Evolutionary conservation across 2,113 vertebrate species (phyloP).

Genomic region (Crotalus viridis): DNA sequence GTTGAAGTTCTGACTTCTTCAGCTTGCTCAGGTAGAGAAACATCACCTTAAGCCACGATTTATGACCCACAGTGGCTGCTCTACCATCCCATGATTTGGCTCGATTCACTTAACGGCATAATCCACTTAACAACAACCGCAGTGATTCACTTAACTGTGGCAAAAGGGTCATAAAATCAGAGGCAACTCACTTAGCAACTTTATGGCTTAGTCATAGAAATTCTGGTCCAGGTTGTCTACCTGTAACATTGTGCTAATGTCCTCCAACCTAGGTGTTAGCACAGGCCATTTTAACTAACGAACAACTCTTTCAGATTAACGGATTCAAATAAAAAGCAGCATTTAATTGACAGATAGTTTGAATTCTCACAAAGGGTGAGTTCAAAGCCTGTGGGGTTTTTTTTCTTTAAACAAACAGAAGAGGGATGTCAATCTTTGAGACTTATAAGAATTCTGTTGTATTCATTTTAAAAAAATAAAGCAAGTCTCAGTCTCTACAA

Average conservation of each 20-base stretch:
- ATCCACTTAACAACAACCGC: background rate
- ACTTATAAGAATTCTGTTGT: background rate
- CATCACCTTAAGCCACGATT: background rate
- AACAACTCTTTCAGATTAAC: background rate
- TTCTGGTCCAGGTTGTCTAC: background rate
- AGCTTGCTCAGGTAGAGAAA: background rate
- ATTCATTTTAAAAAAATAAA: background rate
- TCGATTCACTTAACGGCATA: background rate
- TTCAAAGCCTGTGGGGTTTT: background rate
- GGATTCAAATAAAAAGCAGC: background rate
- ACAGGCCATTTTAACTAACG: background rate
- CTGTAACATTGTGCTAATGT: background rate
- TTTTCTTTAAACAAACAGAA: background rate
- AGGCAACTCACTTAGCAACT: background rate
- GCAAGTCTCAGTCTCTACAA: background rate
- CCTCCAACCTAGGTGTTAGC: background rate
- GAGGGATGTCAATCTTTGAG: background rate
- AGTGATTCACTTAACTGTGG: background rate
- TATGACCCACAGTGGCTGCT: background rate
- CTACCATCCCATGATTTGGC: background rate
- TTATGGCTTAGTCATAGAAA: background rate
- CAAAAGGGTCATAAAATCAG: background rate
- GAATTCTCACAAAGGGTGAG: background rate
- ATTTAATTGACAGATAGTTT: background rate
- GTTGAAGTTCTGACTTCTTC: background rate